Percentiles rank a stretch among this genome's conserved stretches.
phyloP scores from a whole-genome alignment of 2,888 invertebrate genomes.

The Tetropium fuscum region DNA sequence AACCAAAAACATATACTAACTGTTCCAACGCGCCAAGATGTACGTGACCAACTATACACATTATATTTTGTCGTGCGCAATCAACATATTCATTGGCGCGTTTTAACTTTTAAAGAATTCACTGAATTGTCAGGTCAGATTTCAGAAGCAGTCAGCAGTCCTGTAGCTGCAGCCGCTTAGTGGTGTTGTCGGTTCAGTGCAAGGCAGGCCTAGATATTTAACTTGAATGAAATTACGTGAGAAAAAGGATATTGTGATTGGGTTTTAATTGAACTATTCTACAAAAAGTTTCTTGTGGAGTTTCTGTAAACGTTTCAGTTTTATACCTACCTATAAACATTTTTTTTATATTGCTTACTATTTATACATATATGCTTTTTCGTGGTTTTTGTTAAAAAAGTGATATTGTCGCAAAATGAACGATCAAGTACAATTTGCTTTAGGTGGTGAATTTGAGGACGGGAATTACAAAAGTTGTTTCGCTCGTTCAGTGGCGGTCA shows the following conservation, averaged over 20 bases:
- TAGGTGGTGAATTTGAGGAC: slow-evolving; percentile 55
- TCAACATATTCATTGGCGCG: slow-evolving; percentile 44
- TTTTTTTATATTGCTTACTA: no score
- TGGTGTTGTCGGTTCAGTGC: no score
- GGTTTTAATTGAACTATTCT: background rate
- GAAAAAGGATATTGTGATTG: background rate
- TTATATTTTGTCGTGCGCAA: slow-evolving; percentile 35
- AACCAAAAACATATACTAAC: background rate
- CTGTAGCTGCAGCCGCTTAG: slow-evolving; percentile 23
- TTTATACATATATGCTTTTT: no score
- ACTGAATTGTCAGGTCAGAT: no score
- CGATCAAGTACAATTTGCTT: slow-evolving; percentile 51
- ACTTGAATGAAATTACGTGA: no score
- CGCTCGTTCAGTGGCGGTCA: slow-evolving; percentile 62
- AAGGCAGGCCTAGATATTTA: no score
- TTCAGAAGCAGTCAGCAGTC: slow-evolving; percentile 39
- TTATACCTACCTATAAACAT: no score
- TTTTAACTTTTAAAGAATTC: slow-evolving; percentile 47
- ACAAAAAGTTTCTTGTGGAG: background rate
- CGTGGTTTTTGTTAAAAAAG: slow-evolving; percentile 13
- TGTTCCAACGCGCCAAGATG: background rate
- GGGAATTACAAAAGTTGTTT: slow-evolving; percentile 62
- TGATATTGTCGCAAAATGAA: slow-evolving; percentile 38
- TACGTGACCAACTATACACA: slow-evolving; percentile 1
- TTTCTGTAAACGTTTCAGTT: no score